Base-by-base conservation (phyloP, 2,888 invertebrate species). In the Drosophila affinis region DNA sequence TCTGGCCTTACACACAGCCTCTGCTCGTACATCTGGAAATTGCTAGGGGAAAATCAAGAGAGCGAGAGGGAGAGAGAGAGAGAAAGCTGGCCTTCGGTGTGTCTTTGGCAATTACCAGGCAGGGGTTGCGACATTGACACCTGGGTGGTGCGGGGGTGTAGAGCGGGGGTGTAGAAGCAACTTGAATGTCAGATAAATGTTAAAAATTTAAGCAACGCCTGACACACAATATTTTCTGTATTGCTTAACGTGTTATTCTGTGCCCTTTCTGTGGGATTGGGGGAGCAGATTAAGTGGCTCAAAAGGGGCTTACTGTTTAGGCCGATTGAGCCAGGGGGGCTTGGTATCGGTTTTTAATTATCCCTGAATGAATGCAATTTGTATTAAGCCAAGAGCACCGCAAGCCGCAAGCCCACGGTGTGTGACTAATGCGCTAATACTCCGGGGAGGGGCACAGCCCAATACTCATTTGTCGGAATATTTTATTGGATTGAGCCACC, bases 291-390 rank as follows among this genome's bases (percentile, higher is more conserved):
- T 69, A 47, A 57, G 39, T 52, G 39, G 70, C 58, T 58, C 10
- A 44, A 14, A 14, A 24, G 39, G 1, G 46, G 45, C 34, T 46
- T 51, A 62, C 62, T 52, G 46, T 32, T 58, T 14, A 34, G 47
- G 49, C 10, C 27, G 27, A 51, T 49, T 49, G 54, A 6, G 27
- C 27, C 27, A 6, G 1, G 27, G 24, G 24, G 27, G 34, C 54
- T 45, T 49, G 65, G 51, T 80, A 83, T 83, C 56, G 81, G 81
- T 81, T 88, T 87, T 83, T 78, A 83, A 84, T 88, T 83, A 87
- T 78, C 79, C 73, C 69, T 64, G 64, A 72, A 75, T 84, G 72
- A 76, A 73, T 74, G 72, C 78, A 75, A 87, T 82, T 81, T 79
- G 76, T 65, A 75, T 72, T 81, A 79, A 81, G 74, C 69, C 58